A percentile compares a stretch with the other conserved stretches of the same genome.
These are phyloP conservation scores for Cephus spinipes DNA, from an alignment of 2,888 invertebrate species.

Conservation along the genomic window DNA sequence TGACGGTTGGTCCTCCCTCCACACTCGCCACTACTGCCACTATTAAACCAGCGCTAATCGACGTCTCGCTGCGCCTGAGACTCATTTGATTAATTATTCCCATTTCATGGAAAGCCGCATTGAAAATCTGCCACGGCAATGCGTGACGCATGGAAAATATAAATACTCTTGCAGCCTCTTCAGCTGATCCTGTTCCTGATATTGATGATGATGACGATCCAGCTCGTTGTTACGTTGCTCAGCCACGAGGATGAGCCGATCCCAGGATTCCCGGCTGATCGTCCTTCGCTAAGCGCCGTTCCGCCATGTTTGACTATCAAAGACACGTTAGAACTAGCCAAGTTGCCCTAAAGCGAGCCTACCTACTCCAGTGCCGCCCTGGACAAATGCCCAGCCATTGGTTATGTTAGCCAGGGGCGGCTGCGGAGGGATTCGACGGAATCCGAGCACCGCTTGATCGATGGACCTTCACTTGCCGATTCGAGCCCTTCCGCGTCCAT, in stretches of 20 bases:
- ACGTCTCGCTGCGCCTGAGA: slow-evolving; percentile 15
- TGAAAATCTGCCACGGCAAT: slow-evolving; percentile 25
- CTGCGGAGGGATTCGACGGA: background rate
- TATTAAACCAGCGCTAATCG: background rate
- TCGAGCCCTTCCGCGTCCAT: background rate
- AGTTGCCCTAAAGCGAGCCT: background rate
- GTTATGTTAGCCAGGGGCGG: slow-evolving; percentile 25
- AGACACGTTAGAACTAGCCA: slow-evolving; percentile 12
- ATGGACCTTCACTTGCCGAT: background rate
- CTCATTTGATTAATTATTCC: slow-evolving; percentile 49
- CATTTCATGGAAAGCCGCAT: slow-evolving; percentile 36
- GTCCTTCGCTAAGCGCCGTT: no score
- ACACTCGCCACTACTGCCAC: slow-evolving; percentile 19
- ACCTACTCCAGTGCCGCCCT: slow-evolving; percentile 21
- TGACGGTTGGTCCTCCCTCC: background rate
- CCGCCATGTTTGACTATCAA: slow-evolving; percentile 34
- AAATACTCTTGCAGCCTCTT: no score
- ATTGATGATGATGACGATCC: no score
- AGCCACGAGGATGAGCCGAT: no score
- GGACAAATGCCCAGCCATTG: slow-evolving; percentile 35
- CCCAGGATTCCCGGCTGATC: no score
- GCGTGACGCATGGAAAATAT: no score
- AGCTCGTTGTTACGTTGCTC: no score
- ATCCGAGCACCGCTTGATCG: background rate
- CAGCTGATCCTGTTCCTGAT: no score